These are phyloP conservation scores for Agrotis clavis DNA, from an alignment of 2,888 invertebrate genomes.

Conservation along the genomic window DNA sequence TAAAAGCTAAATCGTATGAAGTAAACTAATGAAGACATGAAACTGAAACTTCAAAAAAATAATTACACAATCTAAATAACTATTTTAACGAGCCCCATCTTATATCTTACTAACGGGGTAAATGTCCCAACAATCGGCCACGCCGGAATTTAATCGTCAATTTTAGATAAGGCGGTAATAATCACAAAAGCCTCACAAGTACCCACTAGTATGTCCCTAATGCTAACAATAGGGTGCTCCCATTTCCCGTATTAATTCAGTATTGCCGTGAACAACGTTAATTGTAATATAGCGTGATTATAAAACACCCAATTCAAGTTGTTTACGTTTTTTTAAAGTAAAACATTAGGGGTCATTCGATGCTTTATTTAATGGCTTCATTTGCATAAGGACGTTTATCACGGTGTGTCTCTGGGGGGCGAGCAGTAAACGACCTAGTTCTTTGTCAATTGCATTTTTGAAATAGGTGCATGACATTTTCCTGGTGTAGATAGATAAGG, in stretches of 20 bases:
- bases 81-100: slow-evolving; percentile 29
- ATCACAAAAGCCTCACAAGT: slow-evolving; percentile 54
- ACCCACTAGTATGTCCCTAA: slow-evolving; percentile 44
- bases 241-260: slow-evolving; percentile 82
- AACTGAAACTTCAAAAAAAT: neutral
- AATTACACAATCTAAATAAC: slow-evolving; percentile 28
- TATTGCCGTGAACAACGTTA: slow-evolving; percentile 73
- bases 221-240: slow-evolving; percentile 61
- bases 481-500: neutral
- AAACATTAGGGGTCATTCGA: slow-evolving; percentile 66
- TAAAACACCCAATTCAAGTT: slow-evolving; percentile 75
- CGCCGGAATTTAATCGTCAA: slow-evolving; percentile 62
- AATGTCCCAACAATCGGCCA: slow-evolving; percentile 49
- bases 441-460: slow-evolving; percentile 49
- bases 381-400: slow-evolving; percentile 69
- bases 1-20: neutral
- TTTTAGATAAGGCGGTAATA: slow-evolving; percentile 59
- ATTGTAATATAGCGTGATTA: slow-evolving; percentile 86
- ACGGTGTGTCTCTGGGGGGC: slow-evolving; percentile 50
- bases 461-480: slow-evolving; percentile 28
- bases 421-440: slow-evolving; percentile 57
- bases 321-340: slow-evolving; percentile 73
- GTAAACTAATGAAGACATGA: too few species aligned
- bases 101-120: slow-evolving; percentile 55
- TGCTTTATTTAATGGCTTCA: slow-evolving; percentile 67